These are phyloP conservation scores for Azemiops feae DNA, from an alignment of 2,113 vertebrate genomes.

Conservation along the genomic window DNA sequence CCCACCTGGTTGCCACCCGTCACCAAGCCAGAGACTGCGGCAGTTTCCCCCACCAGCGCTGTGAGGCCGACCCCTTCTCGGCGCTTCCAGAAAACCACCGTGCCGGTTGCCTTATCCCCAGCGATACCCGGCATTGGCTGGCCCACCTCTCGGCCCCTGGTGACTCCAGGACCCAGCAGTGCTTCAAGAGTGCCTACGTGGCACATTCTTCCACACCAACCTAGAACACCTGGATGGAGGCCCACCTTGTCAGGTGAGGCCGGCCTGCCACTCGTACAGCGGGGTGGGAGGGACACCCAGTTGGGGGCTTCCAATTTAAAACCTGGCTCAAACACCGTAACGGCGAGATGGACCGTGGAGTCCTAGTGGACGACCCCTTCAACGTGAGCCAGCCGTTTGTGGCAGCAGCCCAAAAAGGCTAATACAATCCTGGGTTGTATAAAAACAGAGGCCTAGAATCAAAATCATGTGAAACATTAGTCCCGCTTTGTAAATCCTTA, in stretches of 20 bases:
- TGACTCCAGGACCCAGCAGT: not conserved
- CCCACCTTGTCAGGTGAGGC: constrained; percentile 30
- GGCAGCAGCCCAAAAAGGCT: too few species aligned
- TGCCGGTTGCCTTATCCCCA: not conserved
- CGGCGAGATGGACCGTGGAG: not conserved
- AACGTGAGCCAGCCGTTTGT: too few species aligned
- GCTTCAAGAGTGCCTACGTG: constrained; percentile 56
- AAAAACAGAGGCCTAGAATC: too few species aligned
- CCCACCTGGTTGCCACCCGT: not conserved
- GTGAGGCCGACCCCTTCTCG: not conserved
- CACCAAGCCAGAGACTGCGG: not conserved
- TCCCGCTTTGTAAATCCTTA: too few species aligned
- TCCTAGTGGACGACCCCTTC: not conserved
- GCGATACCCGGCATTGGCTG: constrained; percentile 61
- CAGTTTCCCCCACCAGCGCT: too few species aligned
- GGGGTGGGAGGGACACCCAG: not conserved
- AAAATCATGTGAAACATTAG: too few species aligned
- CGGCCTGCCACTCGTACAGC: fast-evolving
- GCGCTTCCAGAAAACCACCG: not conserved
- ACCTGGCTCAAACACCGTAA: not conserved
- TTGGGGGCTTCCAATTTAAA: not conserved
- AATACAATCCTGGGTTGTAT: too few species aligned
- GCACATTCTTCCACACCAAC: constrained; percentile 46
- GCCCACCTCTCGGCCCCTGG: constrained; percentile 45
- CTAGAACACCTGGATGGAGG: constrained; percentile 59